Evolutionary conservation across 2,888 invertebrate species (phyloP).

Genomic region (Lepidonotus clava): DNA sequence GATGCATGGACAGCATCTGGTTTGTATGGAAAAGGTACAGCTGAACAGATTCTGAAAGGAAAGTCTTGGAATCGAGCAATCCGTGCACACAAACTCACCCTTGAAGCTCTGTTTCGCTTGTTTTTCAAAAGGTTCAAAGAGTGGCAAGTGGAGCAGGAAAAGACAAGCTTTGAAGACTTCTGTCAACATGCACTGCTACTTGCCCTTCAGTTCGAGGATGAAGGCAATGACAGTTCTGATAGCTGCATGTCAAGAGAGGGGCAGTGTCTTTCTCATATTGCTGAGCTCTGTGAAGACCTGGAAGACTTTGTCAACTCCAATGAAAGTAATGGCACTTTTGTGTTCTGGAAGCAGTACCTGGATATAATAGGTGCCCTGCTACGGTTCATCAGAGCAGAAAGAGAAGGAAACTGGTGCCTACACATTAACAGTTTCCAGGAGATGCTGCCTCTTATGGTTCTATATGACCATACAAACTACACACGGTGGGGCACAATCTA

Average conservation of each 20-base stretch:
- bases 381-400: neutral
- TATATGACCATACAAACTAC: conserved; percentile 54
- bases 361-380: conserved; percentile 1
- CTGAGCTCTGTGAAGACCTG: too few species aligned
- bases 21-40: conserved; percentile 58
- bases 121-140: neutral
- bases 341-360: conserved; percentile 29
- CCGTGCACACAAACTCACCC: conserved; percentile 58
- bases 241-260: neutral
- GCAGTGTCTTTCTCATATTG: too few species aligned
- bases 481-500: conserved; percentile 42
- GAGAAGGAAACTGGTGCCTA: neutral
- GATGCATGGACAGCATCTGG: neutral
- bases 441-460: neutral
- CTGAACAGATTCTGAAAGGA: conserved; percentile 54
- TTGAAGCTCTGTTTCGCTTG: conserved; percentile 47
- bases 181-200: too few species aligned
- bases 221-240: neutral
- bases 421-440: neutral
- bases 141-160: neutral
- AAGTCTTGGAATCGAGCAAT: conserved; percentile 57
- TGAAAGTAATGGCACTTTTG: neutral
- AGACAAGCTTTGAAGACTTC: neutral
- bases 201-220: neutral
- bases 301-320: too few species aligned